Conservation (phyloP, 1,140 invertebrate genomes). For the Pogonus chalceus region DNA sequence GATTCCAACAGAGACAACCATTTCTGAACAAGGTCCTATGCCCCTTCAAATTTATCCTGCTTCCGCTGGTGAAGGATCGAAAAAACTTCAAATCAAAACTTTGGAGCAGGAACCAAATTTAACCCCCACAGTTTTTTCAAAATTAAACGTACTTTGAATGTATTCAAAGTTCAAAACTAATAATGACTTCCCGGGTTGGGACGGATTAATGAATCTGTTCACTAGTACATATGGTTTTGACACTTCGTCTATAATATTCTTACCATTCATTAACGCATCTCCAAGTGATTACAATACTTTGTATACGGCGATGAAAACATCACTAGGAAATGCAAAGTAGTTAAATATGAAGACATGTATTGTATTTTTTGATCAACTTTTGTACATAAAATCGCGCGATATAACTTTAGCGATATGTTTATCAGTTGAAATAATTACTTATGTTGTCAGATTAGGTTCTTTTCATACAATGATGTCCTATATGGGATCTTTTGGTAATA, state of each 20-base stretch:
- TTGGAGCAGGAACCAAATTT: too few relatives aligned
- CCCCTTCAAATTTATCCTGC: constrained; percentile 13
- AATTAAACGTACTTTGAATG: too few relatives aligned
- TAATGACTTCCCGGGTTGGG: constrained; percentile 13
- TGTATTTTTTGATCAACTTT: too few relatives aligned
- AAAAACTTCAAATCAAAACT: too few relatives aligned
- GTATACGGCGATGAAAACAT: constrained; percentile 17
- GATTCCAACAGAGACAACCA: constrained; percentile 12
- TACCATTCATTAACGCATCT: too few relatives aligned
- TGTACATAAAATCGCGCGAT: too few relatives aligned
- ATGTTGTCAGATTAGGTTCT: constrained; percentile 13
- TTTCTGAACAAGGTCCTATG: constrained; percentile 13
- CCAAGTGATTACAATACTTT: too few relatives aligned
- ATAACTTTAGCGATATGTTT: too few relatives aligned
- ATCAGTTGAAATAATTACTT: constrained; percentile 3
- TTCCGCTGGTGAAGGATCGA: constrained; percentile 13
- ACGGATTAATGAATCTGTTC: constrained; percentile 17
- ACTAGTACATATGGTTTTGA: constrained; percentile 17
- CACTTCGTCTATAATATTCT: constrained; percentile 14
- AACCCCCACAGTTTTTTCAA: too few relatives aligned
- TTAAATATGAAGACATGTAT: constrained; percentile 16
- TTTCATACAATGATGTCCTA: constrained; percentile 22
- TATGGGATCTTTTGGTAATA: constrained; percentile 16
- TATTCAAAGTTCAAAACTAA: too few relatives aligned
- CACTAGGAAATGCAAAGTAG: constrained; percentile 13